Percentiles rank a stretch among this genome's conserved stretches.
phyloP scores from a whole-genome alignment of 2,797 vertebrate species.

The Remorina albescens region DNA sequence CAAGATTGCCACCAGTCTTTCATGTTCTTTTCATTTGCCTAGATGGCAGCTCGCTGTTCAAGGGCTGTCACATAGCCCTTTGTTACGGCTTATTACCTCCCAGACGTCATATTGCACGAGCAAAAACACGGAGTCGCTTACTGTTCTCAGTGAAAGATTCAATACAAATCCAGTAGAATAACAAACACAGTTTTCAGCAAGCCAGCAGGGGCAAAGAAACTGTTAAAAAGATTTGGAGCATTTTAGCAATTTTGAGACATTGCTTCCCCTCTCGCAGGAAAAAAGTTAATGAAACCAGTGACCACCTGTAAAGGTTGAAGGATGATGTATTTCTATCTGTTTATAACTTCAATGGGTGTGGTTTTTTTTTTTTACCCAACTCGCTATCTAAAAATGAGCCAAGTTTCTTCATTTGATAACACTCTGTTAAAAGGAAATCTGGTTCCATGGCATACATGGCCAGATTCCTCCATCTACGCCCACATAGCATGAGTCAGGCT shows the following conservation, averaged over 20 bases:
- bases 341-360: conserved; percentile 4
- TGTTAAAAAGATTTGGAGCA: conserved; percentile 22
- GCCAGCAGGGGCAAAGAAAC: conserved; percentile 21
- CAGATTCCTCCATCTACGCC: conserved; percentile 52
- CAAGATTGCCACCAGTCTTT: conserved; percentile 78
- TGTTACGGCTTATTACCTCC: conserved; percentile 76
- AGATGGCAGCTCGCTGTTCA: conserved; percentile 70
- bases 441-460: conserved; percentile 42
- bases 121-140: conserved; percentile 60
- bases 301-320: conserved; percentile 3
- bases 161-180: conserved; percentile 54
- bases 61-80: conserved; percentile 71
- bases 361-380: too few relatives aligned
- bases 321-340: background rate
- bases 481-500: conserved; percentile 59
- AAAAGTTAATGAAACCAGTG: conserved; percentile 19
- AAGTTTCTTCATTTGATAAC: conserved; percentile 42
- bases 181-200: conserved; percentile 34
- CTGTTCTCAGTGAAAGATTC: conserved; percentile 58
- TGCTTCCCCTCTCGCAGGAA: conserved; percentile 4
- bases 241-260: conserved; percentile 3
- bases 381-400: conserved; percentile 18
- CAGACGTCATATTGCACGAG: conserved; percentile 56
- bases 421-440: conserved; percentile 46
- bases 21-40: conserved; percentile 75